Evolutionary conservation across 2,888 invertebrate species (phyloP), one percentile per base, ranked within the genome.

Genomic region (Noctua pronuba): DNA sequence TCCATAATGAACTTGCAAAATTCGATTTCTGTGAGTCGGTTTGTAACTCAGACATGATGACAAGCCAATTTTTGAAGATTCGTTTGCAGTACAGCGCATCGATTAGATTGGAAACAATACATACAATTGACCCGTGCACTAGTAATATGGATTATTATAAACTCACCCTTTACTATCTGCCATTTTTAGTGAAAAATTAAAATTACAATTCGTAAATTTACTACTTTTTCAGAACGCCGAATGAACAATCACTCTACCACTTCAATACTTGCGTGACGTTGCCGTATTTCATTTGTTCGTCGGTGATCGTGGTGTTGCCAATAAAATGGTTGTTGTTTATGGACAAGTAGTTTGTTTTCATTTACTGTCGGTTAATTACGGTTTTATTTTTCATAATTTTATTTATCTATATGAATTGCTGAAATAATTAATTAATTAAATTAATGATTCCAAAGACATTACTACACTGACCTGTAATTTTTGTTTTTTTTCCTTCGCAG

Each of bases 251-350:
- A 93, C 94, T 94, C 91, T 89, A 89, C 90, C 88, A 92, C 92
- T 93, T 94, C 92, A 92, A 90, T 91, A 90, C 90, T 89, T 94
- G 94, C 95, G 95, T 97, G 97, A 97, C 97, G 97, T 97, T 97
- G 97, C 96, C 95, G 96, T 96, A 96, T 97, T 97, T 97, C 96
- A 97, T 97, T 97, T 96, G 97, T 97, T 96, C 95, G 86, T 91
- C 90, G 91, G 92, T 92, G 91, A 91, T 79, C 79, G 24, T 24
- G 69, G 90, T 94, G 92, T 93, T 95, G 93, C 95, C 91, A 93
- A 77, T 74, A 75, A 78, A 18, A 86, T 67, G 49, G 46, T 65
- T 76, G 1, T 86, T 89, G 88, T 90, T 86, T 91, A 90, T 92
- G 90, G 86, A 41, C 46, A 82, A 73, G 35, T 11, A 82, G 88